Evolutionary conservation across 2,113 vertebrate species (phyloP), one percentile per base, ranked within the genome.

Genomic region (Oryzias celebensis): DNA sequence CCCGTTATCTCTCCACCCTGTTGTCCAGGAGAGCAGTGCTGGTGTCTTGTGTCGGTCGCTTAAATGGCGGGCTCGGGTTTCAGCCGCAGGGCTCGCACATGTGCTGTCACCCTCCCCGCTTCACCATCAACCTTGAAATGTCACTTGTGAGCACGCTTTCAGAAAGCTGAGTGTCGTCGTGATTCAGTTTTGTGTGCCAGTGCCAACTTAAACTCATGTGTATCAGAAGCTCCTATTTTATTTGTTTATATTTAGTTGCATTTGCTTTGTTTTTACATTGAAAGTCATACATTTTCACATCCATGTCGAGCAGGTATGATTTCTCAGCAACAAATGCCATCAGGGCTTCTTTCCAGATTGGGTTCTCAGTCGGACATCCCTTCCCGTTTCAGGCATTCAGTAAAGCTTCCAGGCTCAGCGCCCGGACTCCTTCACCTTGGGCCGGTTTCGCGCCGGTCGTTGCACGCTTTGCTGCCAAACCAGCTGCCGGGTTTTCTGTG

Each of bases 401-500:
- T 7, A 26, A 41, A 58, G 58, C 64, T 68, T 71, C 52, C 63
- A 26, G 67, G 58, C 58, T 75, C 16, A 14, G 71, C 58, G 68
- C 73, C 69, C 65, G 42, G 68, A 67, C 58, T 77, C 48, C 66
- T 58, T 65, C 61, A 63, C 58, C 45, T 45, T 55, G 65, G 65
- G 53, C 51, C 2, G 62, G 47, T 41, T 65, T 68, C 46, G 42
- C 57, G 65, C 58, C 55, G 45, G 53, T 69, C 46, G 74, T 65
- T 13, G 26, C 62, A 49, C 15, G 22, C 68, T 66, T 28, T 56
- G 16, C 18, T 65, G 69, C 72, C 77, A 74, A 75, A 62, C 66
- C 76, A 85, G 85, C 85, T 83, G 86, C 78, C 58, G 73, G 77
- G 79, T 78, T 75, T 84, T 80, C 77, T 74, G 72, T 82, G 81